phyloP scores from a whole-genome alignment of 1,140 invertebrate genomes.

The Atta cephalotes region DNA sequence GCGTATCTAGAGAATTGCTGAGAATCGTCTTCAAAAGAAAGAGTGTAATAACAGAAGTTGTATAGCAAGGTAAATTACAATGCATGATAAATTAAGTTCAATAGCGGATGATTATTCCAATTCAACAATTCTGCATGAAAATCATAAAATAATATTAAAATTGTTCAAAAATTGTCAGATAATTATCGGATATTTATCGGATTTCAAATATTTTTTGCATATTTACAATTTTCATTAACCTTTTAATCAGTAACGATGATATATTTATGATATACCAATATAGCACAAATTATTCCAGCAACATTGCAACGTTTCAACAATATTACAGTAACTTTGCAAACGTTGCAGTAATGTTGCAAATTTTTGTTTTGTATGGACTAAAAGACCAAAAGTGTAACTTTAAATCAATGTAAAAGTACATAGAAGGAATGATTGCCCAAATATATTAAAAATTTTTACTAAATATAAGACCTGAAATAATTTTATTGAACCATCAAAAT shows the following conservation, averaged over 20 bases:
- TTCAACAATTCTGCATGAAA: background rate
- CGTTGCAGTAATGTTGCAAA: too few relatives aligned
- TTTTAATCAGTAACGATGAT: conserved; percentile 1
- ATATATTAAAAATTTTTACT: too few relatives aligned
- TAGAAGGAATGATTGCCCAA: too few relatives aligned
- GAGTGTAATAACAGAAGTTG: conserved; percentile 8
- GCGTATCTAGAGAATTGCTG: background rate
- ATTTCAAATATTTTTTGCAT: background rate
- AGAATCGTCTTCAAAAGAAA: conserved; percentile 9
- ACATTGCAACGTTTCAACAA: too few relatives aligned
- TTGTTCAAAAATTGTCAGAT: background rate
- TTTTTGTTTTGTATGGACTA: background rate
- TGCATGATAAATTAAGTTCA: conserved; percentile 24
- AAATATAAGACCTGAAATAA: too few relatives aligned
- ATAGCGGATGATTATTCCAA: background rate
- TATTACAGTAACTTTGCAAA: too few relatives aligned
- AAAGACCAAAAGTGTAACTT: background rate
- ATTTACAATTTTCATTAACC: background rate
- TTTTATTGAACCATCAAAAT: too few relatives aligned
- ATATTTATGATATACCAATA: too few relatives aligned
- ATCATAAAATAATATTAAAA: conserved; percentile 7
- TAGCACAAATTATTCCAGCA: too few relatives aligned
- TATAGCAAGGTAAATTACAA: background rate
- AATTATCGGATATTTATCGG: background rate
- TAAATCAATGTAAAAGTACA: too few relatives aligned